Percentiles rank a stretch among this genome's conserved stretches.
These are phyloP conservation scores for Mesoligia furuncula DNA, from an alignment of 2,888 invertebrate species.

Conservation along the genomic window DNA sequence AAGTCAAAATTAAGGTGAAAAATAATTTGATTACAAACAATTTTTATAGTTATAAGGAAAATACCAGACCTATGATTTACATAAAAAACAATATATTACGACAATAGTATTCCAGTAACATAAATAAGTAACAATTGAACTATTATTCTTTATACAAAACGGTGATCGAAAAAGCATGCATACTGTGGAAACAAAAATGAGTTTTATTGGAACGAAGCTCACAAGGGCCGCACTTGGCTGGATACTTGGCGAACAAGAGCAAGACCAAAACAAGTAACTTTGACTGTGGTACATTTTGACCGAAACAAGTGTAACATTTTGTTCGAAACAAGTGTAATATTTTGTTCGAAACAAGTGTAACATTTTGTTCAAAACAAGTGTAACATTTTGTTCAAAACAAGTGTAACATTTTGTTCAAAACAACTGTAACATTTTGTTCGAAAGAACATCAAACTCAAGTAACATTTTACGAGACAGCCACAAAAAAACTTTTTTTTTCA, in stretches of 20 bases:
- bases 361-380: too few relatives aligned
- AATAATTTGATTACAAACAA: not conserved
- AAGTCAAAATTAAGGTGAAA: slow-evolving; percentile 17
- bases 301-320: too few relatives aligned
- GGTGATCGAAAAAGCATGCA: not conserved
- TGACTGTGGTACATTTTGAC: too few relatives aligned
- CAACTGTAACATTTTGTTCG: too few relatives aligned
- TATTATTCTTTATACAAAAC: not conserved
- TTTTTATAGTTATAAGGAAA: not conserved
- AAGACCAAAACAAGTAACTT: not conserved
- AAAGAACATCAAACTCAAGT: too few relatives aligned
- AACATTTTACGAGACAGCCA: not conserved
- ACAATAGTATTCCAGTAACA: not conserved
- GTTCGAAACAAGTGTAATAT: too few relatives aligned
- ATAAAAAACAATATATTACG: not conserved
- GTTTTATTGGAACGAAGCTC: not conserved
- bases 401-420: not conserved
- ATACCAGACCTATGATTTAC: slow-evolving; percentile 41
- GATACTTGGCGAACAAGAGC: not conserved
- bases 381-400: too few relatives aligned
- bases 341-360: too few relatives aligned
- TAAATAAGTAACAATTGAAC: not conserved
- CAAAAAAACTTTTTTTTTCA: not conserved
- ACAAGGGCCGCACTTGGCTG: too few relatives aligned
- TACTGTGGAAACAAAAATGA: not conserved